Evolutionary conservation across 2,888 invertebrate genomes (phyloP).

Genomic region (Chaetogeoica ovagalla): DNA sequence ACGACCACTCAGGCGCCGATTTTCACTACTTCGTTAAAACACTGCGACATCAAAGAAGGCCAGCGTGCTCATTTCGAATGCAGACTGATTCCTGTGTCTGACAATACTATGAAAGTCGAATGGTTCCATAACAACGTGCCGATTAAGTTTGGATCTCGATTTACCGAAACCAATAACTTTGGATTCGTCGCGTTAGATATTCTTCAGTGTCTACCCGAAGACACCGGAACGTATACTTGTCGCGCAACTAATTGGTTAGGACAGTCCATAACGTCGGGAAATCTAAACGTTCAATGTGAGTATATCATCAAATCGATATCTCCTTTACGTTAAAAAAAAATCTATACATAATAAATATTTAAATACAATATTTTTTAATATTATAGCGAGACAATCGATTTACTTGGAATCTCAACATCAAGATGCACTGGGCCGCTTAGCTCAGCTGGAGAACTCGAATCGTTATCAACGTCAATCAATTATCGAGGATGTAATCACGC

Average conservation of each 20-base stretch:
- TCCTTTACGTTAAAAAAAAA: neutral
- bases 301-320: constrained; percentile 22
- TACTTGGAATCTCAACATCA: constrained; percentile 87
- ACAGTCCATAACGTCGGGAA: constrained; percentile 89
- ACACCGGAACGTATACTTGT: constrained; percentile 94
- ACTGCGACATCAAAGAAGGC: constrained; percentile 89
- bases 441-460: constrained; percentile 79
- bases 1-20: constrained; percentile 87
- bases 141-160: constrained; percentile 89
- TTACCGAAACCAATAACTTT: constrained; percentile 94
- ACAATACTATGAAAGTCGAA: constrained; percentile 89
- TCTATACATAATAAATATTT: no score
- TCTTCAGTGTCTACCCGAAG: constrained; percentile 92
- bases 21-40: constrained; percentile 89
- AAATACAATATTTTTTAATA: constrained; percentile 16
- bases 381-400: constrained; percentile 73
- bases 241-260: constrained; percentile 89
- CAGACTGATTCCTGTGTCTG: constrained; percentile 89
- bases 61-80: constrained; percentile 94
- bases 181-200: constrained; percentile 97
- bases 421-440: constrained; percentile 77
- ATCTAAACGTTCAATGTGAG: constrained; percentile 78
- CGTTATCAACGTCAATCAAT: constrained; percentile 73
- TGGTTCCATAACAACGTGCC: constrained; percentile 93
- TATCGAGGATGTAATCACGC: constrained; percentile 78